Percentiles rank a stretch among this genome's conserved stretches.
Conservation (phyloP, 2,797 vertebrate genomes). For the Megaceryle alcyon region DNA sequence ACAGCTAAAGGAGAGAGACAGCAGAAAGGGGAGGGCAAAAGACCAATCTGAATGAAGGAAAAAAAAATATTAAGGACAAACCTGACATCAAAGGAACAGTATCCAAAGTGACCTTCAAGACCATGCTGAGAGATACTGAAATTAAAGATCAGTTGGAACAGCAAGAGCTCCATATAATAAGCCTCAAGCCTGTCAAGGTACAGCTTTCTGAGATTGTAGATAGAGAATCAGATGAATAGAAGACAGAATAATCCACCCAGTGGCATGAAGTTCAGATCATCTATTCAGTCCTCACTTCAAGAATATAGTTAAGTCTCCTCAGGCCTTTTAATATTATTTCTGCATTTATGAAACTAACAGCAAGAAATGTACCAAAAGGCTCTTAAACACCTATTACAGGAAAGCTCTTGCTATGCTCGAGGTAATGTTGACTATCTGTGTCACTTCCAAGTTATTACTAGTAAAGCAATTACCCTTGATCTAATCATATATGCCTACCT, state of each 20-base stretch:
- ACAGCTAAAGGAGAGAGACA: slow-evolving; percentile 2
- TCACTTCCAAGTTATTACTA: neutral
- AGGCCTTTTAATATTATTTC: slow-evolving; percentile 2
- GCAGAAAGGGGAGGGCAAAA: neutral
- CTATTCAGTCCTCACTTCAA: slow-evolving; percentile 9
- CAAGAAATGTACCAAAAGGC: neutral
- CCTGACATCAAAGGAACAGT: neutral
- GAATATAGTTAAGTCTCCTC: neutral
- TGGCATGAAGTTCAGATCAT: slow-evolving; percentile 18
- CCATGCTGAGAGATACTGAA: slow-evolving; percentile 30
- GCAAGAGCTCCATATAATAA: slow-evolving; percentile 23
- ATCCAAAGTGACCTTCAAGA: slow-evolving; percentile 1
- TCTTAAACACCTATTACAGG: neutral
- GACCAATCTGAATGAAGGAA: neutral
- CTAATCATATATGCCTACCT: neutral
- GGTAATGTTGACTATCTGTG: neutral
- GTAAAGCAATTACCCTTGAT: neutral
- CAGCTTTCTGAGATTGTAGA: neutral
- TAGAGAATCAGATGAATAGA: slow-evolving; percentile 5
- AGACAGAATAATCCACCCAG: slow-evolving; percentile 7
- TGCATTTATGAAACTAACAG: slow-evolving; percentile 16
- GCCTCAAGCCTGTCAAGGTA: neutral
- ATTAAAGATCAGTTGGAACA: slow-evolving; percentile 39
- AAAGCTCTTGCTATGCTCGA: neutral
- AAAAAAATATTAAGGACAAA: neutral